phyloP scores from a whole-genome alignment of 2,888 invertebrate genomes.

The Ectropis crepuscularia region DNA sequence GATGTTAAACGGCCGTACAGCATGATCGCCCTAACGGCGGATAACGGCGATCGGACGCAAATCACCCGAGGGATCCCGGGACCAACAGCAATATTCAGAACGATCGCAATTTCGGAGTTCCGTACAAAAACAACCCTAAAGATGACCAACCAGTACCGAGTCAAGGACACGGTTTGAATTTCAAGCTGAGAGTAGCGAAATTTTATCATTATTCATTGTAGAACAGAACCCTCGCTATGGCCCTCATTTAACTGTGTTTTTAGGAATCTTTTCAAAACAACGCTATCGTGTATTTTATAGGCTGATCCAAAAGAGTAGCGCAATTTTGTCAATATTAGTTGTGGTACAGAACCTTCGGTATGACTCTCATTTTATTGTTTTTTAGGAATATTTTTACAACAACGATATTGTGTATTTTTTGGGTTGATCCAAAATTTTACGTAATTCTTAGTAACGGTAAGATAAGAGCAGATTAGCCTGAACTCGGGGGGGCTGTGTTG shows the following conservation, averaged over 20 bases:
- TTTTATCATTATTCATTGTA: too few species aligned
- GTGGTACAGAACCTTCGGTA: too few species aligned
- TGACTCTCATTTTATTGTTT: constrained; percentile 12
- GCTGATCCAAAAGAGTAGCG: too few species aligned
- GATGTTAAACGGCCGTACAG: constrained; percentile 15
- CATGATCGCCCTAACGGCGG: constrained; percentile 18
- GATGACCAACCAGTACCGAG: too few species aligned
- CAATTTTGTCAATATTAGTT: too few species aligned
- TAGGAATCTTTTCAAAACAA: constrained; percentile 20
- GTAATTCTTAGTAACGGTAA: constrained; percentile 12
- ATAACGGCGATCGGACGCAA: constrained; percentile 21
- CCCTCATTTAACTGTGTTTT: constrained; percentile 14
- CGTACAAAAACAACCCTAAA: too few species aligned
- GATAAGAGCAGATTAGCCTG: constrained; percentile 10
- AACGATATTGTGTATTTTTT: constrained; percentile 27
- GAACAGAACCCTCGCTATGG: too few species aligned
- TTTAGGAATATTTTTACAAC: constrained; percentile 20
- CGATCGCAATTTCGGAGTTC: not conserved
- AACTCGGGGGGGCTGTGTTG: not conserved
- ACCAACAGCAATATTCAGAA: constrained; percentile 11
- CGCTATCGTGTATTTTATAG: constrained; percentile 11
- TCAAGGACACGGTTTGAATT: too few species aligned
- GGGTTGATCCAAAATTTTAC: constrained; percentile 14
- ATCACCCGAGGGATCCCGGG: constrained; percentile 24
- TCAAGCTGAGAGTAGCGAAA: too few species aligned